A percentile compares a stretch with the other conserved stretches of the same genome.
These are phyloP conservation scores for Rhinatrema bivittatum DNA, from an alignment of 2,797 vertebrate species.

Conservation along the genomic window DNA sequence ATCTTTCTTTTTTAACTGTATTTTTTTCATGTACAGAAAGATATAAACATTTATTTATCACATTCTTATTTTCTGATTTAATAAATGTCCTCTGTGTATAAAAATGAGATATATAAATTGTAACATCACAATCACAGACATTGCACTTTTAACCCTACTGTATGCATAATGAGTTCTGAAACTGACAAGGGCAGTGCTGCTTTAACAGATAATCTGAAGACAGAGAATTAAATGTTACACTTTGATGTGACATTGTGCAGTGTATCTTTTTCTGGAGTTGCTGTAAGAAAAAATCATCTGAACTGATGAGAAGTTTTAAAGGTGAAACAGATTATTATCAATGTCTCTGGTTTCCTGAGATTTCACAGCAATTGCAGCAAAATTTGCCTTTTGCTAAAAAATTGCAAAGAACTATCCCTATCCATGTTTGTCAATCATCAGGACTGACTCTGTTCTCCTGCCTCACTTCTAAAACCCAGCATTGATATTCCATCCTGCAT, in stretches of 20 bases:
- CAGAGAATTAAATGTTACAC: background rate
- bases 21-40: slow-evolving; percentile 16
- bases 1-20: slow-evolving; percentile 13
- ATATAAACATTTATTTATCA: slow-evolving; percentile 1
- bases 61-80: background rate
- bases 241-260: background rate
- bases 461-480: too few relatives aligned
- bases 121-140: slow-evolving; percentile 4
- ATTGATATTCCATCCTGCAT: too few relatives aligned
- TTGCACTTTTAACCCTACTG: background rate
- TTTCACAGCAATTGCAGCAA: too few relatives aligned
- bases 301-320: too few relatives aligned
- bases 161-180: background rate
- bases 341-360: too few relatives aligned
- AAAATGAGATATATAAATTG: slow-evolving; percentile 11
- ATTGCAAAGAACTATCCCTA: too few relatives aligned
- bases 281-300: too few relatives aligned
- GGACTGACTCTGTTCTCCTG: too few relatives aligned
- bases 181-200: too few relatives aligned
- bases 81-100: background rate
- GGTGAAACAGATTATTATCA: background rate
- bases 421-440: too few relatives aligned
- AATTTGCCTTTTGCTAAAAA: too few relatives aligned
- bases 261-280: background rate
- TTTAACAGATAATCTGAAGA: background rate